Evolutionary conservation across 2,888 invertebrate genomes (phyloP).

Genomic region (Clusia tigrina): DNA sequence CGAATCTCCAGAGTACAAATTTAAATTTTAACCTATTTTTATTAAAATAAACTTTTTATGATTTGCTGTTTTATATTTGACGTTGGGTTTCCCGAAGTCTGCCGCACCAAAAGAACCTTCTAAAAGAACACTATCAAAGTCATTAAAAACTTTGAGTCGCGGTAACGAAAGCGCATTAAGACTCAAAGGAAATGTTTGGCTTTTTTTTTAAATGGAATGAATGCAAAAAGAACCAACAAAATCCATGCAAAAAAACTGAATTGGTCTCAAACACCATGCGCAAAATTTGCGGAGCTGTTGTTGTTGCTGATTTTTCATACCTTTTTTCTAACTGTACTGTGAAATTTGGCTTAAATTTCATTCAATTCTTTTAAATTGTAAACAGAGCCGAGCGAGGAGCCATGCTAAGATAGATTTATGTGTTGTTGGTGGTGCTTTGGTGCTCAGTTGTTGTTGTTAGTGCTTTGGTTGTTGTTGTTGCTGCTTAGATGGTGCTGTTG

Average conservation of each 20-base stretch:
- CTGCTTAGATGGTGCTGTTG: no score
- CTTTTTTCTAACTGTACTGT: constrained; percentile 1
- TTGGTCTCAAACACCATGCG: not conserved
- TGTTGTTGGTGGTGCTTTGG: not conserved
- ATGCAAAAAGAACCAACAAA: no score
- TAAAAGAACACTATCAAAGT: no score
- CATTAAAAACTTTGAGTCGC: no score
- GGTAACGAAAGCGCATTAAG: constrained; percentile 4
- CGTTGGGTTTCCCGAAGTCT: no score
- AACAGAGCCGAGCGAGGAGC: not conserved
- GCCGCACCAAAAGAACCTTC: no score
- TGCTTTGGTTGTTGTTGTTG: constrained; percentile 1
- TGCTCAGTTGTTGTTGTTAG: not conserved
- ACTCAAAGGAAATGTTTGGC: not conserved
- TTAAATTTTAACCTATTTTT: not conserved
- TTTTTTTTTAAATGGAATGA: no score
- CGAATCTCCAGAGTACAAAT: no score
- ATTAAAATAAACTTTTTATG: no score
- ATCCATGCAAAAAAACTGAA: not conserved
- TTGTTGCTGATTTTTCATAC: not conserved
- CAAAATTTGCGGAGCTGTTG: not conserved
- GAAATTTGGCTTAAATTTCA: constrained; percentile 8
- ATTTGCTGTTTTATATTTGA: no score
- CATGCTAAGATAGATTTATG: not conserved
- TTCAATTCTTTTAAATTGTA: constrained; percentile 16